Percentiles rank a stretch among this genome's conserved stretches.
Evolutionary conservation across 2,113 vertebrate genomes (phyloP).

Genomic region (Microtus ochrogaster): DNA sequence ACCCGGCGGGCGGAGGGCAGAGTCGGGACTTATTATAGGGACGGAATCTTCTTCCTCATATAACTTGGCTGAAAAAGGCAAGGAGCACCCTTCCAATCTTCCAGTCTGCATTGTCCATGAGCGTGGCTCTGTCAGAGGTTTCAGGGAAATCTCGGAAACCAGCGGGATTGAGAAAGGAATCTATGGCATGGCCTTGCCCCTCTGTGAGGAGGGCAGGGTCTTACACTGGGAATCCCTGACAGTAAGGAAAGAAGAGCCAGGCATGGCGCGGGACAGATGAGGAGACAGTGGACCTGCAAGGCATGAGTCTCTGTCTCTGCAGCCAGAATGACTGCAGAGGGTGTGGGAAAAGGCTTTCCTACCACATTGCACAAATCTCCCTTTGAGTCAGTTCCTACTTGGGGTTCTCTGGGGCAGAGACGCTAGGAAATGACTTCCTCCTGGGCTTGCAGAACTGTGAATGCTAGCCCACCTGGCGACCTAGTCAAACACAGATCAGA

Average conservation of each 20-base stretch:
- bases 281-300: background rate
- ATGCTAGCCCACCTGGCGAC: too few relatives aligned
- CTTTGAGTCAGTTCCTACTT: background rate
- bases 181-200: background rate
- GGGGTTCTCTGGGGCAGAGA: background rate
- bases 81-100: background rate
- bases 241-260: background rate
- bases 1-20: background rate
- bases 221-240: background rate
- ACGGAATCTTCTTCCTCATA: background rate
- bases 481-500: background rate
- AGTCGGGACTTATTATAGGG: background rate
- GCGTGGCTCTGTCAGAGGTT: background rate
- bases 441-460: background rate
- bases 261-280: accelerated
- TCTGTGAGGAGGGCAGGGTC: background rate
- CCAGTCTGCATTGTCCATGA: background rate
- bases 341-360: too few relatives aligned
- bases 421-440: background rate
- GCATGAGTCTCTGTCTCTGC: accelerated
- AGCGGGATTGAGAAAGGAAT: background rate
- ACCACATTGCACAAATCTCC: background rate
- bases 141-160: background rate
- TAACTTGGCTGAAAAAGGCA: background rate
- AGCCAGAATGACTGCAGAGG: background rate